Conservation (phyloP, 2,113 vertebrate genomes). For the Phylloscopus trochilus region DNA sequence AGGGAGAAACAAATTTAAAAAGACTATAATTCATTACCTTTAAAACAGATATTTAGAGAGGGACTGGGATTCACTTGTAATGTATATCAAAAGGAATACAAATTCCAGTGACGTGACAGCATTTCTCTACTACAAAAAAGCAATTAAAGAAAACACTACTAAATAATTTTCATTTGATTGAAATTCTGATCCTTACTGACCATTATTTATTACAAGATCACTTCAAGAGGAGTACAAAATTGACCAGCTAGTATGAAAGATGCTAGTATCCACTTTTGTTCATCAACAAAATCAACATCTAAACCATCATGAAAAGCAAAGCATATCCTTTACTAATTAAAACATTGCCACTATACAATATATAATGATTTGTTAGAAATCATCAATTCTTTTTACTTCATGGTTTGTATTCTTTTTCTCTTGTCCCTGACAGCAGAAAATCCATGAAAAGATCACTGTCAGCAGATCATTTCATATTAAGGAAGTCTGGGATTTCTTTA, state of each 20-base stretch:
- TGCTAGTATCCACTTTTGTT: neutral
- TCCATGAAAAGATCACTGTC: neutral
- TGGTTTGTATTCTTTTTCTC: neutral
- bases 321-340: neutral
- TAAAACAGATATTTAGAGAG: neutral
- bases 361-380: neutral
- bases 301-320: neutral
- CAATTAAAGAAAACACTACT: neutral
- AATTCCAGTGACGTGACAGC: neutral
- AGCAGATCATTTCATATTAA: neutral
- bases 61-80: neutral
- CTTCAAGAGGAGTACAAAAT: neutral
- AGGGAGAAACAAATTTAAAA: neutral
- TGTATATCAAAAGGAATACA: neutral
- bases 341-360: neutral
- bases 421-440: neutral
- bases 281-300: neutral
- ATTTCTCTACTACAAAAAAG: neutral
- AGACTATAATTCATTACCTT: neutral
- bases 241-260: neutral
- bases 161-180: neutral
- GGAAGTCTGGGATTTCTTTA: neutral
- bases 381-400: neutral
- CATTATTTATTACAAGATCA: neutral
- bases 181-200: neutral